Conservation (phyloP, 1,140 invertebrate genomes). For the Macrobrachium nipponense region DNA sequence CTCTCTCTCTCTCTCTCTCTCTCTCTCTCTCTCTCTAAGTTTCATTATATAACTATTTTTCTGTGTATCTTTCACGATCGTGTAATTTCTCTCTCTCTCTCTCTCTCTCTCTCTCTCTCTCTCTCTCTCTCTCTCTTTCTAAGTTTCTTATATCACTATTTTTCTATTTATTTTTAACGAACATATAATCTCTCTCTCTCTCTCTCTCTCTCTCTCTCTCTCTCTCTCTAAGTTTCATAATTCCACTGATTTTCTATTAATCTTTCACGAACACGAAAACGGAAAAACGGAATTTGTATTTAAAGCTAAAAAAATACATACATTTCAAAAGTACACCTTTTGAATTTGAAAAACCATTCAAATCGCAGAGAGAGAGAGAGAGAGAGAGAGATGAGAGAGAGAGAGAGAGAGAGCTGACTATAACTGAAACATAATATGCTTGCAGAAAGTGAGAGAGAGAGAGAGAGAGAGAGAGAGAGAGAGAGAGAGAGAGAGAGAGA, state of each 20-base stretch:
- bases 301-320: too few species aligned
- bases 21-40: constrained; percentile 8
- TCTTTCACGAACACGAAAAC: not conserved
- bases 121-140: not conserved
- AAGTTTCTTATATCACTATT: not conserved
- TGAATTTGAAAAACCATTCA: too few species aligned
- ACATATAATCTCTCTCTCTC: not conserved
- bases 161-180: not conserved
- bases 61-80: not conserved
- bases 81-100: constrained; percentile 3
- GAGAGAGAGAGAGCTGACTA: too few species aligned
- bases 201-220: constrained; percentile 16
- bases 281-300: too few species aligned
- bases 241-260: not conserved
- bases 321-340: too few species aligned
- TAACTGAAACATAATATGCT: too few species aligned
- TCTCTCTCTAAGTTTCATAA: not conserved
- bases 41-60: not conserved
- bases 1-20: constrained; percentile 24
- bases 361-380: too few species aligned
- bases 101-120: not conserved
- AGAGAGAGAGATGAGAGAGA: too few species aligned
- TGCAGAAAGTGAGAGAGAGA: too few species aligned
- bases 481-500: too few species aligned
- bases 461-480: too few species aligned